These are phyloP conservation scores for Lasioglossum morio DNA, from an alignment of 2,888 invertebrate genomes.

Conservation along the genomic window DNA sequence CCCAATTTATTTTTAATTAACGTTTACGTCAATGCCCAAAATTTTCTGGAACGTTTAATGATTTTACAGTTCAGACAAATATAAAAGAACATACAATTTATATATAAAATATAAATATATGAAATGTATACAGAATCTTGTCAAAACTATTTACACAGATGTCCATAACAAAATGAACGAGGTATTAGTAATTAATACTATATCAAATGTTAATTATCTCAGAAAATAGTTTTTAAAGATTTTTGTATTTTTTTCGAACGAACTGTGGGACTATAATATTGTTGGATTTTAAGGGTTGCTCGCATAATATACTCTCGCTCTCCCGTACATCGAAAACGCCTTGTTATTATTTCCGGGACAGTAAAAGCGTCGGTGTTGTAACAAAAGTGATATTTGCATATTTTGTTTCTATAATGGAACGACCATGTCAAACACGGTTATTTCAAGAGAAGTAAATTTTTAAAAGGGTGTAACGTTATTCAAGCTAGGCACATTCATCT, in stretches of 20 bases:
- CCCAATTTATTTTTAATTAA: too few species aligned
- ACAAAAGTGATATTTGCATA: background rate
- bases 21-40: too few species aligned
- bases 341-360: background rate
- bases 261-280: background rate
- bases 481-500: background rate
- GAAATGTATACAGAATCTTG: background rate
- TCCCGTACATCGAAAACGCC: background rate
- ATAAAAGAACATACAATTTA: too few species aligned
- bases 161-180: background rate
- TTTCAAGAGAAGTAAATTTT: background rate
- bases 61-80: too few species aligned
- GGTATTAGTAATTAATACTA: background rate
- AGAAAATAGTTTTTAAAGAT: background rate
- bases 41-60: too few species aligned
- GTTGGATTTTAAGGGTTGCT: background rate
- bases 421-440: background rate
- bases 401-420: background rate
- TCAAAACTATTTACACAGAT: background rate
- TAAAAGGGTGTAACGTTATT: background rate
- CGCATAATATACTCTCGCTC: background rate
- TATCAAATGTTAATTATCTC: background rate
- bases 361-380: background rate
- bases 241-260: background rate
- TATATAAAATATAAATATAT: background rate